Percentiles rank a stretch among this genome's conserved stretches.
Evolutionary conservation across 2,113 vertebrate species (phyloP).

Genomic region (Campylomormyrus numenius): DNA sequence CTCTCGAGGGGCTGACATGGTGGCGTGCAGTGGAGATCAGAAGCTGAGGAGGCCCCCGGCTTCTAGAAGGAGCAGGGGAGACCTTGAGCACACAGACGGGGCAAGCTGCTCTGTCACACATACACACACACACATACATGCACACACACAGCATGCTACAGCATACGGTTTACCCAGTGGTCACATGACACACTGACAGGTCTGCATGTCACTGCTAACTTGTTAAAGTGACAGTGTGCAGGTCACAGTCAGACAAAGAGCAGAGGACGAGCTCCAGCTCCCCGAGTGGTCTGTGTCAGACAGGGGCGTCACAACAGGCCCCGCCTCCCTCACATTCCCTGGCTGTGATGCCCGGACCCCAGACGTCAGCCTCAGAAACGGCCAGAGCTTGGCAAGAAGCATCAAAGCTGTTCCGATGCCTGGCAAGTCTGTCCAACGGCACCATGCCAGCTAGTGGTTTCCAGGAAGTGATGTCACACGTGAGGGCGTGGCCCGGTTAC

Average conservation of each 20-base stretch:
- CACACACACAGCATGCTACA: not conserved
- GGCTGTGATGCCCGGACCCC: not conserved
- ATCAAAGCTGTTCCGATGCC: not conserved
- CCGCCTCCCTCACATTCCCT: not conserved
- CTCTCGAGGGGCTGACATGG: constrained; percentile 60
- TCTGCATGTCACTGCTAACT: not conserved
- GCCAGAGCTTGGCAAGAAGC: not conserved
- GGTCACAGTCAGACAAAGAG: not conserved
- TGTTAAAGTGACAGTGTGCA: not conserved
- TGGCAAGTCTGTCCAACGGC: not conserved
- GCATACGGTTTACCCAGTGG: not conserved
- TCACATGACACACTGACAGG: not conserved
- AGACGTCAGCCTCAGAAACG: not conserved
- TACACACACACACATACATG: not conserved
- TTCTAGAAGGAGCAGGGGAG: constrained; percentile 60
- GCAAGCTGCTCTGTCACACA: not conserved
- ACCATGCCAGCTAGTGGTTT: not conserved
- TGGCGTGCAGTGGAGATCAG: not conserved
- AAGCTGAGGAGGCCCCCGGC: constrained; percentile 43
- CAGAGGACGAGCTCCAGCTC: not conserved
- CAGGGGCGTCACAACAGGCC: not conserved
- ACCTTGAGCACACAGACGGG: not conserved
- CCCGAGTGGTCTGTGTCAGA: not conserved
- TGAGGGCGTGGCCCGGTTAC: not conserved
- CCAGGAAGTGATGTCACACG: not conserved